Evolutionary conservation across 2,797 vertebrate genomes (phyloP).

Genomic region (Erpetoichthys calabaricus): DNA sequence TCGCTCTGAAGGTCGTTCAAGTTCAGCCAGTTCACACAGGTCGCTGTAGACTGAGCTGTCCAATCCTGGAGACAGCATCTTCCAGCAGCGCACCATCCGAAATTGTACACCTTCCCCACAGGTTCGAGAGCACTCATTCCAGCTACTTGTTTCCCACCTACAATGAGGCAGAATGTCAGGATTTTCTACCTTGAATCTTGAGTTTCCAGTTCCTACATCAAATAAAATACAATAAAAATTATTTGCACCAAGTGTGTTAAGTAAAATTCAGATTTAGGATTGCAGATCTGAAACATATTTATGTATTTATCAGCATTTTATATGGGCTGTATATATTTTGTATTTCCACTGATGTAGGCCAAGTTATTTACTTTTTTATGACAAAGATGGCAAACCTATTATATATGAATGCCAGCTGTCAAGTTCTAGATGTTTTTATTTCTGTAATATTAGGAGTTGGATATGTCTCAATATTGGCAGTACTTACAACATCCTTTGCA

Average conservation of each 20-base stretch:
- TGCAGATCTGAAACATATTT: too few relatives aligned
- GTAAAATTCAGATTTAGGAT: not conserved
- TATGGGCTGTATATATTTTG: too few relatives aligned
- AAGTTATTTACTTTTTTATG: too few relatives aligned
- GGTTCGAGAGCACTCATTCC: constrained; percentile 90
- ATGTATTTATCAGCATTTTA: too few relatives aligned
- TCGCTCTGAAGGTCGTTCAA: constrained; percentile 73
- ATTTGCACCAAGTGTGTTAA: not conserved
- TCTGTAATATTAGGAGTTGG: too few relatives aligned
- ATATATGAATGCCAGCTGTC: too few relatives aligned
- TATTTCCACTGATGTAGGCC: too few relatives aligned
- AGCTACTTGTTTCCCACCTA: constrained; percentile 96
- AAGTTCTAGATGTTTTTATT: too few relatives aligned
- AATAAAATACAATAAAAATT: not conserved
- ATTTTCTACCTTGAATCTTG: not conserved
- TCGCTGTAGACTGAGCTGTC: constrained; percentile 96
- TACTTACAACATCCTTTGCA: too few relatives aligned
- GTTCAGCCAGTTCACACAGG: constrained; percentile 74
- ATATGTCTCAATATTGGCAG: too few relatives aligned
- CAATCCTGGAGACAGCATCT: constrained; percentile 89
- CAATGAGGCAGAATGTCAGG: not conserved
- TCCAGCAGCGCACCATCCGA: constrained; percentile 90
- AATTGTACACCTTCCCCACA: constrained; percentile 90
- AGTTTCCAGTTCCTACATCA: not conserved
- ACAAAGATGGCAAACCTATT: too few relatives aligned